A percentile compares a stretch with the other conserved stretches of the same genome.
Conservation (phyloP, 2,113 vertebrate species). For the Malaclemys terrapin region DNA sequence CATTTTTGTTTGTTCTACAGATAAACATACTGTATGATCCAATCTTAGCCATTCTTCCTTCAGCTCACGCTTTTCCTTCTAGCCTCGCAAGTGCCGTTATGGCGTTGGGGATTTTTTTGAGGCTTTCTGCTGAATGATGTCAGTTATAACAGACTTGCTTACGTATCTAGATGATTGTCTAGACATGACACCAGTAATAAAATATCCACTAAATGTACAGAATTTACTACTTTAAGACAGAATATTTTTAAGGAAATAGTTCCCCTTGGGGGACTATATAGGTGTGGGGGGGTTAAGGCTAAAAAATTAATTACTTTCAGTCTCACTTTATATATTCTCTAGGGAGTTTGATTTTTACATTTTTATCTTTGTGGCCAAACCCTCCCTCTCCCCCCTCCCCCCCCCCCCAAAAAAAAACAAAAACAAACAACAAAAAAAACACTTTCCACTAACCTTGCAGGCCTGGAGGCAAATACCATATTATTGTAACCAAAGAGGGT, state of each 20-base stretch:
- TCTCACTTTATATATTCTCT: background rate
- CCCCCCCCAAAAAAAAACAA: too few species aligned
- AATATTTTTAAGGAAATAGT: constrained; percentile 59
- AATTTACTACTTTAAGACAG: constrained; percentile 22
- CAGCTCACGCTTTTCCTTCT: background rate
- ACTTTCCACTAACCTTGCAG: background rate
- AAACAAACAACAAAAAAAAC: too few species aligned
- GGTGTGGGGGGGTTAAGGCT: background rate
- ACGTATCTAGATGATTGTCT: constrained; percentile 25
- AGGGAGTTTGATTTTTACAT: background rate
- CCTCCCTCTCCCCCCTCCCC: too few species aligned
- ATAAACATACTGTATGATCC: accelerated
- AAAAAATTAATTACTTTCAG: background rate
- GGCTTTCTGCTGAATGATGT: background rate
- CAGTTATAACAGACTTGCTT: constrained; percentile 13
- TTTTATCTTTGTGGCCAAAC: background rate
- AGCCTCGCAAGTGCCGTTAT: background rate
- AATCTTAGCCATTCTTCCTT: background rate
- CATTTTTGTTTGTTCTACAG: background rate
- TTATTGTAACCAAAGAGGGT: background rate
- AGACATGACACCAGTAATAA: constrained; percentile 53
- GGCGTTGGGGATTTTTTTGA: background rate
- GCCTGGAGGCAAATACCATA: background rate
- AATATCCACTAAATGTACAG: constrained; percentile 10
- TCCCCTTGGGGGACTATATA: constrained; percentile 5